Conservation (phyloP, 2,113 vertebrate species). For the Desmodus rotundus region DNA sequence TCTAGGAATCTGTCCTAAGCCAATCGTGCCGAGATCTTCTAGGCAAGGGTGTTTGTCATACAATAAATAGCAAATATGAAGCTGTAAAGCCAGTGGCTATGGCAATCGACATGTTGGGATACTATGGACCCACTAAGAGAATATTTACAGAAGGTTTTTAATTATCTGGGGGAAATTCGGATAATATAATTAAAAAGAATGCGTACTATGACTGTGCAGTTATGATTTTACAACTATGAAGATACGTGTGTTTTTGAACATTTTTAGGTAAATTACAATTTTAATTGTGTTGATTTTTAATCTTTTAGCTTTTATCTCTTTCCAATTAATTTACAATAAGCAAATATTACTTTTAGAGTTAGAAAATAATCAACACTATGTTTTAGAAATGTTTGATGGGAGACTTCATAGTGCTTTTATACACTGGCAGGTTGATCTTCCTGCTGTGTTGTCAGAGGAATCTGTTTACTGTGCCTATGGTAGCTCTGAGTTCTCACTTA, state of each 20-base stretch:
- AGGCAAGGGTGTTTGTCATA: background rate
- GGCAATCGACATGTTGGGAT: background rate
- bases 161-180: background rate
- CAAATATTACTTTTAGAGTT: background rate
- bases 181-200: background rate
- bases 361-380: background rate
- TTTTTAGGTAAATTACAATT: background rate
- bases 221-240: background rate
- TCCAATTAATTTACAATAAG: background rate
- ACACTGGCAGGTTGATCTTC: background rate
- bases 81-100: background rate
- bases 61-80: background rate
- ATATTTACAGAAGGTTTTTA: background rate
- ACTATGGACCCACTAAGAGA: background rate
- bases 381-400: background rate
- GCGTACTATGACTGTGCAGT: background rate
- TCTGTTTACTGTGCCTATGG: background rate
- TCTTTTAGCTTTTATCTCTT: background rate
- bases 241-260: fast-evolving
- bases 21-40: background rate
- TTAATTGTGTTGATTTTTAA: background rate
- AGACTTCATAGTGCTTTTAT: background rate
- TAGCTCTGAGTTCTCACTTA: background rate
- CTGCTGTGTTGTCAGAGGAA: background rate
- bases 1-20: background rate